Evolutionary conservation across 1,140 invertebrate genomes (phyloP).

Genomic region (Apolygus lucorum): DNA sequence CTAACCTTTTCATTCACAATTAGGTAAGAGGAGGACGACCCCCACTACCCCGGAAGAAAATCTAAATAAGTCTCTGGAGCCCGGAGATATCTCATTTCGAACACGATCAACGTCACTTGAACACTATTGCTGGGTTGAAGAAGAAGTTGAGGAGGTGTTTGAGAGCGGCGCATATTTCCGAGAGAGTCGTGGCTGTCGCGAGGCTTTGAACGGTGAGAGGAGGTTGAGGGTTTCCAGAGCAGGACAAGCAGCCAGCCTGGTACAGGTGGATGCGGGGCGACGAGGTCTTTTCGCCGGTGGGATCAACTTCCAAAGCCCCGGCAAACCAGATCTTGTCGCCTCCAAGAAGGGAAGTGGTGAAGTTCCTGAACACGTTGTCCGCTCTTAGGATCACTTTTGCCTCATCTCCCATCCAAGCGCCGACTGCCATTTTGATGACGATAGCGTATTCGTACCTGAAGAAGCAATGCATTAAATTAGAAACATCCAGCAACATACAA

Average conservation of each 20-base stretch:
- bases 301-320: conserved; percentile 44
- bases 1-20: too few species aligned
- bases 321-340: conserved; percentile 65
- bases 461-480: too few species aligned
- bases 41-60: too few species aligned
- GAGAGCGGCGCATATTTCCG: not conserved
- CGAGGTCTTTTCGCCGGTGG: conserved; percentile 43
- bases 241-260: conserved; percentile 57
- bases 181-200: not conserved
- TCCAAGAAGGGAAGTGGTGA: conserved; percentile 51
- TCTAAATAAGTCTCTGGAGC: too few species aligned
- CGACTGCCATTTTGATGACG: conserved; percentile 55
- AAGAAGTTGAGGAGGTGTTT: not conserved
- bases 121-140: not conserved
- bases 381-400: conserved; percentile 51
- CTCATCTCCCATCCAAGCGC: conserved; percentile 51
- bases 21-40: too few species aligned
- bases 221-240: conserved; percentile 34
- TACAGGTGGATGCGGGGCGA: conserved; percentile 49
- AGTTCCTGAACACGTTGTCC: conserved; percentile 58
- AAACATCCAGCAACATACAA: too few species aligned
- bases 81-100: too few species aligned
- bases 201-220: conserved; percentile 7
- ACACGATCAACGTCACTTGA: not conserved
- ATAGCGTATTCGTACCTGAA: conserved; percentile 59